Base-by-base conservation (phyloP, 2,888 invertebrate species). In the Aphidoletes aphidimyza region DNA sequence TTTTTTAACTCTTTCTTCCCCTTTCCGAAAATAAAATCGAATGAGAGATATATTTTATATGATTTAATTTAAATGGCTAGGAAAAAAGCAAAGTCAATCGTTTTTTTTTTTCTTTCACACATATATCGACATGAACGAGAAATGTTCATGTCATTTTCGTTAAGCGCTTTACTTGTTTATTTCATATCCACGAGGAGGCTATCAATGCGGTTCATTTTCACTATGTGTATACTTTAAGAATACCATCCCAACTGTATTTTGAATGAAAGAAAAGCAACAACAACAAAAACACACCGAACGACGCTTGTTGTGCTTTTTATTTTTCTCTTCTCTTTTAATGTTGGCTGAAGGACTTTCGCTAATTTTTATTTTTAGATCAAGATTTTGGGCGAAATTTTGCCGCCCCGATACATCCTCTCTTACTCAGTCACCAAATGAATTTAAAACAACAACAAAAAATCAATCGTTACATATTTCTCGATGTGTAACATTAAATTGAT, bases 321-420 rank as follows among this genome's bases (percentile, higher is more conserved):
- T 84, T 30, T 26, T 14, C 36, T 83, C 30, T 19, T 84, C 36
- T 84, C 54, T 34, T 11, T 84, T 30, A 69, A 17, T 34, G 47
- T 45, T 83, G 30, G 30, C n/a, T 83, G 83, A 85, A 85, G 85
- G 85, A 85, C 83, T 85, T 85, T 85, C 69, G 85, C 85, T 85
- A 69, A 83, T 54, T 85, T 42, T 83, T 85, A 85, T 85, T 85
- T 85, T 85, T 85, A 85, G 85, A 83, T 83, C 42, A 49, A 84
- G 19, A n/a, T 49, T 26, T 84, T 17, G 42, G 49, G 39, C 69
- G 69, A 26, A 81, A 37, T 22, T 81, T 81, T 37, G n/a, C 81
- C 22, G 36, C 36, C 36, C 78, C 36, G n/a, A 78, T 78, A 36
- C 78, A 78, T 78, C 19, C 54, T 54, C 54, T n/a, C n/a, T n/a